Base-by-base conservation (phyloP, 2,797 vertebrate genomes). In the Chelonia mydas region DNA sequence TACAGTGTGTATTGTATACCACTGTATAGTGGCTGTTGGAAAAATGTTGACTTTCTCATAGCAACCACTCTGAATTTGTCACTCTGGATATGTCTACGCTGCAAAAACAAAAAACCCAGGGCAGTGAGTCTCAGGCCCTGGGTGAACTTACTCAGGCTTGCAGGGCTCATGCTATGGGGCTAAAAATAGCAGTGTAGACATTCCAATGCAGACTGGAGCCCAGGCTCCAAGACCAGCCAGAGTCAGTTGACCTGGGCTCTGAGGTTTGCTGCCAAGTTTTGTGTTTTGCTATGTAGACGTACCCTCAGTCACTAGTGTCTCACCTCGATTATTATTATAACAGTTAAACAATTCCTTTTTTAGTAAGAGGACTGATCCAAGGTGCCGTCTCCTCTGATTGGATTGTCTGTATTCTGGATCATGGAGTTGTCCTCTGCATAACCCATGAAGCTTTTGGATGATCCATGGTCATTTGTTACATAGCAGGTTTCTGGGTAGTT, bases 281-380 rank as follows among this genome's bases (percentile, higher is more conserved):
- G n/a, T 72, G 19, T 23, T 37, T 65, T 72, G 65, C 21, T 23
- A 10, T 41, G 65, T 37, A 72, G 65, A 72, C 1, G 5, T 72
- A 72, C 9, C 55, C 31, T 3, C 11, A 25, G 5, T 72, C 68
- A 21, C 55, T 81, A 10, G 17, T 45, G 15, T 45, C 0, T 0
- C 11, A 27, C 11, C 68, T 41, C 9, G 8, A 41, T 51, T 80
- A 2, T 57, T 78, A 49, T 68, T 41, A 59, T 6, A 2, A 11
- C 3, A 54, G 11, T 72, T 2, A 81, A 31, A 59, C 57, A 87
- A 83, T 84, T 82, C 31, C 16, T 65, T 45, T 28, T 4, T 74
- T 50, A 28, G 27, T 47, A 77, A 55, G n/a, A 15, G 54, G 37
- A 17, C 84, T 49, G 59, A 45, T 19, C n/a, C 33, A 72, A 41